These are phyloP conservation scores for Rhea pennata DNA, from an alignment of 2,113 vertebrate species.

Conservation along the genomic window DNA sequence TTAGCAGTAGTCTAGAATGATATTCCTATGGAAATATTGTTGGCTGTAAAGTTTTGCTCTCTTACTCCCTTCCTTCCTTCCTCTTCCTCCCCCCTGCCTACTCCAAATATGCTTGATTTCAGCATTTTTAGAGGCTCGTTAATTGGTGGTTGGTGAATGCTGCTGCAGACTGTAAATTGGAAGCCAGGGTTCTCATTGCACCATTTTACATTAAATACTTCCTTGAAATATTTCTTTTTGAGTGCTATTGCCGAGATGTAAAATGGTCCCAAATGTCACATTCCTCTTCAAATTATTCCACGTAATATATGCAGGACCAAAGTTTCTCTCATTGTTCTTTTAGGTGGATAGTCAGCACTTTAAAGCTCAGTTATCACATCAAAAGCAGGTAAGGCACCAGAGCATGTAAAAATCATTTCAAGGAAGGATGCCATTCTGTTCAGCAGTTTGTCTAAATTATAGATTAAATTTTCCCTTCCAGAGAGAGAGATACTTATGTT, in stretches of 20 bases:
- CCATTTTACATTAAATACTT: background rate
- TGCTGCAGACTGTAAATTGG: background rate
- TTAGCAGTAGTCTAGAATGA: background rate
- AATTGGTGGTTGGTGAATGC: background rate
- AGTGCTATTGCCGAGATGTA: background rate
- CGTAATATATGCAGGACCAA: background rate
- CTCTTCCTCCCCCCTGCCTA: background rate
- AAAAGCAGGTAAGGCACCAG: conserved; percentile 12
- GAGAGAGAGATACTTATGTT: background rate
- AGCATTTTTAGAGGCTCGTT: background rate
- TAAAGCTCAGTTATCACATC: conserved; percentile 24
- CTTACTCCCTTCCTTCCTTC: background rate
- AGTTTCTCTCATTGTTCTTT: conserved; percentile 1
- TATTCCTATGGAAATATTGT: background rate
- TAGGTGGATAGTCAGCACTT: background rate
- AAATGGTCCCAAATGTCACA: background rate
- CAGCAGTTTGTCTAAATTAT: conserved; percentile 32
- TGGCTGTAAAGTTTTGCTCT: background rate
- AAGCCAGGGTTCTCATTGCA: background rate
- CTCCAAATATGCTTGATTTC: background rate
- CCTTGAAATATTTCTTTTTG: background rate
- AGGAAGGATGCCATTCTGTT: conserved; percentile 43
- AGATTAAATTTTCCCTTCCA: conserved; percentile 2
- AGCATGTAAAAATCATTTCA: conserved; percentile 42
- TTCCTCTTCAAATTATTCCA: background rate